Base-by-base conservation (phyloP, 2,797 vertebrate species). In the Mormyrus proboscirostris region DNA sequence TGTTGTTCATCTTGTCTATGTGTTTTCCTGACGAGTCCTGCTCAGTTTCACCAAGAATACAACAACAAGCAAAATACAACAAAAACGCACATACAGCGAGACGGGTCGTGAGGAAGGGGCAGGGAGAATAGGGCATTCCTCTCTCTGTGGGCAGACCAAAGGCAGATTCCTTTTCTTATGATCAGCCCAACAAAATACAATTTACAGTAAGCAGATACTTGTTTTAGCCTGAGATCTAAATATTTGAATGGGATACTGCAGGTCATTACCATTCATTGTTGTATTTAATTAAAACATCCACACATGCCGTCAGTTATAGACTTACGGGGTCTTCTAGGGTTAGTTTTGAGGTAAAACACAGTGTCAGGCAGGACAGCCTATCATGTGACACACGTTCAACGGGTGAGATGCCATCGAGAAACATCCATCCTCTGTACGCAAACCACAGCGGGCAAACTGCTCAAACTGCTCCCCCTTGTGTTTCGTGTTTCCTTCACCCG, bases 191-290 rank as follows among this genome's bases (percentile, higher is more conserved):
- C 82, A 85, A 85, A 86, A 86, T 38, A 53, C 51, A 55, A 86
- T 55, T 57, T 55, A 49, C 50, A 57, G 49, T 86, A 86, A 53
- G 29, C 29, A 57, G 50, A 50, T 84, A 44, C 22, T 55, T 86
- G 85, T 55, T 55, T 86, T 38, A 55, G 25, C 85, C 49, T 33
- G 84, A 86, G 55, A 84, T 84, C 83, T 51, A 85, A 85, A 86
- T 86, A 57, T 57, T 57, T 86, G 51, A 86, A 50, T 86, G 25
- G 51, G 51, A 57, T 5, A 55, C 12, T 38, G 29, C 14, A 53
- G 51, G 85, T 86, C 25, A 55, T 85, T 29, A 50, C 14, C 49
- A 53, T 53, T 51, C 10, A 25, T 79, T 88, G 38, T 41, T 76
- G 22, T 51, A 16, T 44, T 76, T 76, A n/a, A 88, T 49, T 76